Percentiles rank a stretch among this genome's conserved stretches.
Conservation (phyloP, 2,797 vertebrate species). For the Crypturellus tataupa region DNA sequence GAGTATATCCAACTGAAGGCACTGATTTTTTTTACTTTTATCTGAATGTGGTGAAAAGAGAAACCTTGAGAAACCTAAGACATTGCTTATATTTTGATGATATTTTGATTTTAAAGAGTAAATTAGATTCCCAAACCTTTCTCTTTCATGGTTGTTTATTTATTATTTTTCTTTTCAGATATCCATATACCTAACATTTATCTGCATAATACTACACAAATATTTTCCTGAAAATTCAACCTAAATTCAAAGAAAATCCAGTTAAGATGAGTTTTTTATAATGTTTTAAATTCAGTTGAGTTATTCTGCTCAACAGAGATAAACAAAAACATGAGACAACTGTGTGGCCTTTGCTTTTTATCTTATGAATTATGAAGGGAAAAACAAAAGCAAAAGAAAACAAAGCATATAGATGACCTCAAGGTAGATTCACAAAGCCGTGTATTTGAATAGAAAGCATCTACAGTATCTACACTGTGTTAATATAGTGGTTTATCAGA, state of each 20-base stretch:
- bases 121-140: not conserved
- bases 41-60: not conserved
- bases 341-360: not conserved
- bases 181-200: not conserved
- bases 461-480: not conserved
- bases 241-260: not conserved
- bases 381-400: not conserved
- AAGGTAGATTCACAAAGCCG: not conserved
- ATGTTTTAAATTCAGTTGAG: not conserved
- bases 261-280: not conserved
- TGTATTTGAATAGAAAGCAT: not conserved
- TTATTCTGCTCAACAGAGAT: not conserved
- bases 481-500: not conserved
- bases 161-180: not conserved
- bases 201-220: not conserved
- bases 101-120: not conserved
- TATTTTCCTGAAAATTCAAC: not conserved
- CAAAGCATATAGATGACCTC: not conserved
- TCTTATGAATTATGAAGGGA: not conserved
- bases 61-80: not conserved
- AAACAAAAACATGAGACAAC: not conserved
- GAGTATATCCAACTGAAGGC: not conserved
- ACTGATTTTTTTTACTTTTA: not conserved
- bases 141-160: not conserved
- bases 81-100: not conserved